Conservation (phyloP, 2,797 vertebrate species). For the Martes flavigula region DNA sequence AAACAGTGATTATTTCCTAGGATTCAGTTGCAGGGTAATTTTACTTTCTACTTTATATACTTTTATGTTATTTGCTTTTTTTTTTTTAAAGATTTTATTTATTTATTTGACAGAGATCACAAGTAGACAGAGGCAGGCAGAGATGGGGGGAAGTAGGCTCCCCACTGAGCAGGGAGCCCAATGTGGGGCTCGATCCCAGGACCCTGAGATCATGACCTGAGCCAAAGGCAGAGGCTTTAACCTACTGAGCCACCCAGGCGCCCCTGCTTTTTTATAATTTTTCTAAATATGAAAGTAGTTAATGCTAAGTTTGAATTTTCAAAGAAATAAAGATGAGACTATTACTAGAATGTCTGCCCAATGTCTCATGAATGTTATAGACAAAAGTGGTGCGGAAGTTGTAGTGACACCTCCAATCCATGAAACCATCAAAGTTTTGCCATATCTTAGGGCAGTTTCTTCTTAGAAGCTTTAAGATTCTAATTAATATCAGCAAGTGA, state of each 20-base stretch:
- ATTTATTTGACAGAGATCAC: no score
- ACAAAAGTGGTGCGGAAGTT: background rate
- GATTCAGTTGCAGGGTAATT: background rate
- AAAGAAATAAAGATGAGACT: background rate
- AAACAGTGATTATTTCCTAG: constrained; percentile 12
- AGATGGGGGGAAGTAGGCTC: no score
- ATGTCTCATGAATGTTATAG: background rate
- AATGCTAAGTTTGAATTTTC: constrained; percentile 25
- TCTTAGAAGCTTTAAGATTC: constrained; percentile 18
- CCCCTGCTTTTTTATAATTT: background rate
- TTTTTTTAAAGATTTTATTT: no score
- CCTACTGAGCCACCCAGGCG: no score
- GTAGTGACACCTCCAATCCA: background rate
- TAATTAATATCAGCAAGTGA: background rate
- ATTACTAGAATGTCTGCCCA: background rate
- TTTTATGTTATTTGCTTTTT: background rate
- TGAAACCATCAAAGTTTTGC: background rate
- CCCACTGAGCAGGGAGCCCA: no score
- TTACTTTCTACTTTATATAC: background rate
- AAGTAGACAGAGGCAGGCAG: no score
- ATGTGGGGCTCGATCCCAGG: no score
- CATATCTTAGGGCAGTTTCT: constrained; percentile 15
- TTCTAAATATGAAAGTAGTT: constrained; percentile 7
- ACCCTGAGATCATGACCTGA: no score
- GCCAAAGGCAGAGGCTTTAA: no score